Evolutionary conservation across 1,140 invertebrate species (phyloP).

Genomic region (Drosophila leontia): DNA sequence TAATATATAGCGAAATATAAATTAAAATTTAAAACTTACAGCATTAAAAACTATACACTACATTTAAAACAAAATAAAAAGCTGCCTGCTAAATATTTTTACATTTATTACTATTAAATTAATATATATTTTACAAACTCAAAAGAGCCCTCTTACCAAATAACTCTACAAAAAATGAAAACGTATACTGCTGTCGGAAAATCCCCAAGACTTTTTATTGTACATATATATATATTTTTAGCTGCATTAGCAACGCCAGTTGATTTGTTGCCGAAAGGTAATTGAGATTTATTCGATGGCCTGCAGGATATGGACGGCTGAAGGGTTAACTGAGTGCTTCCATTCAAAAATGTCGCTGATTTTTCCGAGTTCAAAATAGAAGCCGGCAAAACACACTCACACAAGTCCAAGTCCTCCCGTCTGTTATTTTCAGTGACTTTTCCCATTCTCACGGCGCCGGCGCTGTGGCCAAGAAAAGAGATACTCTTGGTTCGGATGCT

Average conservation of each 20-base stretch:
- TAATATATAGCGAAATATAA: no score
- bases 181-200: slow-evolving; percentile 7
- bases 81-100: no score
- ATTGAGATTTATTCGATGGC: slow-evolving; percentile 45
- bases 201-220: slow-evolving; percentile 28
- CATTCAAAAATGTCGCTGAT: slow-evolving; percentile 14
- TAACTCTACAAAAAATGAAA: slow-evolving; percentile 1
- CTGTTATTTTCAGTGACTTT: slow-evolving; percentile 1
- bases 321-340: slow-evolving; percentile 26
- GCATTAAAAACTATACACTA: no score
- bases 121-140: background rate
- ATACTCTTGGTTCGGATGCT: background rate
- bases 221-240: background rate
- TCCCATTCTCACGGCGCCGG: slow-evolving; percentile 3
- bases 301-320: slow-evolving; percentile 10
- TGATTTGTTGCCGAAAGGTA: slow-evolving; percentile 41
- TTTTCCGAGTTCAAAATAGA: slow-evolving; percentile 9
- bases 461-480: slow-evolving; percentile 6
- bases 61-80: background rate
- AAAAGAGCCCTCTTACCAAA: no score
- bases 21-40: no score
- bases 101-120: background rate
- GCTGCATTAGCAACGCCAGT: slow-evolving; percentile 41
- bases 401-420: background rate
- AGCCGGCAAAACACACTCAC: slow-evolving; percentile 14